A percentile compares a stretch with the other conserved stretches of the same genome.
Conservation (phyloP, 2,888 invertebrate genomes). For the Quadriops clusia region DNA sequence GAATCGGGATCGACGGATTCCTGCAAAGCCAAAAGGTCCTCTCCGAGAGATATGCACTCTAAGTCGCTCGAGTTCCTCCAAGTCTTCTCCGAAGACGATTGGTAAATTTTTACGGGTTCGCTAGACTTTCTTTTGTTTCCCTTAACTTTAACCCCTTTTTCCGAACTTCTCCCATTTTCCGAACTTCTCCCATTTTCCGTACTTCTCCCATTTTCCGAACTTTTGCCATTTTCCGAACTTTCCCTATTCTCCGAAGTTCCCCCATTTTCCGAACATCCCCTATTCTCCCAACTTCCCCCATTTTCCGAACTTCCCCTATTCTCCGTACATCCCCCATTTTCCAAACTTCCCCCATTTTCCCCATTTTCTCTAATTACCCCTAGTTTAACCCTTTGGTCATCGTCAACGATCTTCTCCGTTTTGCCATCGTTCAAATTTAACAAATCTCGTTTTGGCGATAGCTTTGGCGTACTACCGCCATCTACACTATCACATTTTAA, state of each 20-base stretch:
- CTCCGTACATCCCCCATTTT: neutral
- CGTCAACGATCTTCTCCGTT: neutral
- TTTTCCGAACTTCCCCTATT: neutral
- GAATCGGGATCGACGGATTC: slow-evolving; percentile 35
- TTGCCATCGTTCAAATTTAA: no score
- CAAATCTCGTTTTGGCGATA: slow-evolving; percentile 11
- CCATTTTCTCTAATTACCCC: neutral
- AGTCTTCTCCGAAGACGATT: slow-evolving; percentile 35
- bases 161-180: neutral
- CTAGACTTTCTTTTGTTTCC: slow-evolving; percentile 19
- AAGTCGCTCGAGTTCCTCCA: slow-evolving; percentile 50
- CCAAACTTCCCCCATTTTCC: neutral
- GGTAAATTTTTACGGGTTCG: slow-evolving; percentile 40
- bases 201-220: no score
- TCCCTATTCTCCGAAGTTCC: no score
- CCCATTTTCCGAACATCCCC: neutral
- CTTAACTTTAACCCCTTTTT: neutral
- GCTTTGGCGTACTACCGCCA: slow-evolving; percentile 13
- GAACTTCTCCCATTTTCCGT: neutral
- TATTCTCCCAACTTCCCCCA: neutral
- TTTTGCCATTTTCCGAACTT: no score
- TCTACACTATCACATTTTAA: neutral
- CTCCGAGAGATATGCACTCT: slow-evolving; percentile 48
- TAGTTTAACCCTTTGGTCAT: neutral
- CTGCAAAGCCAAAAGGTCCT: slow-evolving; percentile 44